Base-by-base conservation (phyloP, 1,140 invertebrate species). In the Drosophila watanabei region DNA sequence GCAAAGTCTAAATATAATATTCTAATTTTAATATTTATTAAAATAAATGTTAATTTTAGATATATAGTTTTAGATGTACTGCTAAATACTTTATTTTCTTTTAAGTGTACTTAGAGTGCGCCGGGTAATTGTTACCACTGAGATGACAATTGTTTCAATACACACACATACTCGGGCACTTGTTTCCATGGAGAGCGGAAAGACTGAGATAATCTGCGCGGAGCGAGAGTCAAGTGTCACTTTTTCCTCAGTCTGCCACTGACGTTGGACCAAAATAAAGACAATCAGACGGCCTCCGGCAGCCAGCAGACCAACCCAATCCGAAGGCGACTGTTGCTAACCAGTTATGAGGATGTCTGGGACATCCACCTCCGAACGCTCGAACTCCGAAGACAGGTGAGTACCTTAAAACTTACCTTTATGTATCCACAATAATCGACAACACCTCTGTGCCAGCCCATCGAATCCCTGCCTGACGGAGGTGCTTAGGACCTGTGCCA, bases 341-440 rank as follows among this genome's bases (percentile, higher is more conserved):
- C 33, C 32, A 49, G 59, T 49, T 63, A 61, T 77, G 54, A 43
- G 60, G 58, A 66, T 89, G 85, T 89, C 85, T 70, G 80, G 82
- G 70, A 76, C 75, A 73, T 89, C 85, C 56, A 75, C 86, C 56
- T 85, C 81, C 65, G 86, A 51, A 32, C 86, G 75, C 49, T 89
- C 85, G n/a, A 68, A 90, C 66, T 89, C 85, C 14, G 85, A 89
- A 72, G 86, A 89, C 64, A 89, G 85, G 85, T 88, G 32, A 49
- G 52, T 43, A 10, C 28, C 28, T 7, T 11, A 4, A 4, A 16
- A 2, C 8, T 4, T n/a, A 6, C 4, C 28, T 7, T 14, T 10
- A 10, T 11, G 3, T n/a, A 28, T 43, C 7, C 1, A 2, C 4
- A 28, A 11, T 56, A 70, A 57, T 60, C 4, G 11, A 8, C 20